phyloP scores from a whole-genome alignment of 2,888 invertebrate species.

The Hypolimnas misippus region DNA sequence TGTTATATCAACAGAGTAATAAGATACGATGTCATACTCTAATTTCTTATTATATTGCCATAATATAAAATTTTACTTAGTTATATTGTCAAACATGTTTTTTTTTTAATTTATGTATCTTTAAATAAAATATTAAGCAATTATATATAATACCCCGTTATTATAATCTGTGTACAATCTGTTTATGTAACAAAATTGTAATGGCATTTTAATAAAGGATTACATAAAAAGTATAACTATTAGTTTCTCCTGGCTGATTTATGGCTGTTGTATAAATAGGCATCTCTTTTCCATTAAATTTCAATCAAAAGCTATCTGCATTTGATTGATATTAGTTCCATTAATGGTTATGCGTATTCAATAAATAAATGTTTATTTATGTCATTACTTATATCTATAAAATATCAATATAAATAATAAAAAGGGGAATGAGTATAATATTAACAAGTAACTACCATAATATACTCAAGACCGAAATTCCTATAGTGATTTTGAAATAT shows the following conservation, averaged over 20 bases:
- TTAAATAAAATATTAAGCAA: background rate
- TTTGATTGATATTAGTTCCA: too few species aligned
- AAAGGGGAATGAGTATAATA: too few species aligned
- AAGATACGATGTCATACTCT: background rate
- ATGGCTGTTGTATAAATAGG: background rate
- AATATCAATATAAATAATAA: too few species aligned
- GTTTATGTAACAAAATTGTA: slow-evolving; percentile 2
- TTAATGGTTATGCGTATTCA: too few species aligned
- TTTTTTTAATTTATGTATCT: background rate
- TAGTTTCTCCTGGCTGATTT: background rate
- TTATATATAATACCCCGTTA: background rate
- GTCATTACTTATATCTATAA: too few species aligned
- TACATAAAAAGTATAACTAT: slow-evolving; percentile 3
- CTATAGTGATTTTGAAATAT: too few species aligned
- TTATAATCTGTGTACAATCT: background rate
- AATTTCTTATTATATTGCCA: slow-evolving; percentile 3
- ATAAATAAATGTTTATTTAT: too few species aligned
- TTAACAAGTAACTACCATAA: too few species aligned
- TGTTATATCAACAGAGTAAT: slow-evolving; percentile 11
- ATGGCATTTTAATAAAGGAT: background rate
- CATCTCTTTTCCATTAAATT: background rate
- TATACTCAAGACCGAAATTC: too few species aligned
- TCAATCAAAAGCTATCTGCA: background rate
- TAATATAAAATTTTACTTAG: background rate
- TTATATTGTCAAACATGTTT: background rate